Conservation (phyloP, 2,888 invertebrate species). For the Cephonodes hylas region DNA sequence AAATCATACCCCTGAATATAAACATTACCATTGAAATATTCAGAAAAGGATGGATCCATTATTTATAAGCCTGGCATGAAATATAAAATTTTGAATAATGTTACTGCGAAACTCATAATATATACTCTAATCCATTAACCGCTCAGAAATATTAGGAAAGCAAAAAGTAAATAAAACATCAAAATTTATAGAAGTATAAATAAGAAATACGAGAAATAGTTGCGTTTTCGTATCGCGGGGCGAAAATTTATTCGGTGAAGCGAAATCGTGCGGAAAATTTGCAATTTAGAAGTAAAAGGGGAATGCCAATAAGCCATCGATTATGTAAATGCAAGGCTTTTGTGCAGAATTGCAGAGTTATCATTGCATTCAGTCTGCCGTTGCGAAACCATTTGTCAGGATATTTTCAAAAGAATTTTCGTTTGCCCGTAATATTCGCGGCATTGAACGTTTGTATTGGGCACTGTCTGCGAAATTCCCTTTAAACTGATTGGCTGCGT, state of each 20-base stretch:
- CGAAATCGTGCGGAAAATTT: slow-evolving; percentile 80
- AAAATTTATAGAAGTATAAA: slow-evolving; percentile 44
- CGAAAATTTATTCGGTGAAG: slow-evolving; percentile 74
- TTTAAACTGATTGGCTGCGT: slow-evolving; percentile 5
- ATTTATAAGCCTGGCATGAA: background rate
- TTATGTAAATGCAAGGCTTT: slow-evolving; percentile 78
- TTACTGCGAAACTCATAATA: background rate
- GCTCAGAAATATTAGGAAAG: background rate
- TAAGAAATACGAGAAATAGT: slow-evolving; percentile 62
- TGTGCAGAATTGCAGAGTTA: slow-evolving; percentile 70
- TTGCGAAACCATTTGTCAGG: slow-evolving; percentile 70
- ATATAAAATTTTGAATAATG: background rate
- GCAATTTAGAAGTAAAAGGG: slow-evolving; percentile 80
- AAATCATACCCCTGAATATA: background rate
- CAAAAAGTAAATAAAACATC: slow-evolving; percentile 18
- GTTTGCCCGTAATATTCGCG: slow-evolving; percentile 34
- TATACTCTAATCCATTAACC: slow-evolving; percentile 1
- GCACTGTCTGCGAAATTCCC: background rate
- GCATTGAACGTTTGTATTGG: slow-evolving; percentile 36
- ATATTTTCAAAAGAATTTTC: slow-evolving; percentile 57
- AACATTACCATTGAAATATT: background rate
- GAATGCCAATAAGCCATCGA: slow-evolving; percentile 79
- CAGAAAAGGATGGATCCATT: background rate
- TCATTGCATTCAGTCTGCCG: slow-evolving; percentile 67
- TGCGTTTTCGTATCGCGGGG: slow-evolving; percentile 62